phyloP scores from a whole-genome alignment of 2,797 vertebrate species.

The Bryconaethiops microstoma region DNA sequence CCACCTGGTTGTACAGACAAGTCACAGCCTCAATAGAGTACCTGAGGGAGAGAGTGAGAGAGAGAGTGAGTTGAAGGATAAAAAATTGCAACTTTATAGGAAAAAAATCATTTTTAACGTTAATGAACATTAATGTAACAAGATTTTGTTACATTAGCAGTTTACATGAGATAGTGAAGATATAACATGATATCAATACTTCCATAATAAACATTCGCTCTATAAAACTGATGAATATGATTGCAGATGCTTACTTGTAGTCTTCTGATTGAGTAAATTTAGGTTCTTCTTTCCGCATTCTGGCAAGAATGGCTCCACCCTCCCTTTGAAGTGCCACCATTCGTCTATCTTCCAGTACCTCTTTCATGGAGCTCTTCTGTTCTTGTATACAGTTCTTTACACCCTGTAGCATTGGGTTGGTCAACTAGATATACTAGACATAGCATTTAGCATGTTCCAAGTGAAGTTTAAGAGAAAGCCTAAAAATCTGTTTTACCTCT shows the following conservation, averaged over 20 bases:
- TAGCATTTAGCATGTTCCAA: neutral
- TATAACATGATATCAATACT: no score
- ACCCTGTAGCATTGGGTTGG: slow-evolving; percentile 72
- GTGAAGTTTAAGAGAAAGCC: neutral
- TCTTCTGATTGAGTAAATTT: slow-evolving; percentile 78
- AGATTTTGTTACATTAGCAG: no score
- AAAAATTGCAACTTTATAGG: no score
- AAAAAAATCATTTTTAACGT: no score
- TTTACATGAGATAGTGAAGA: no score
- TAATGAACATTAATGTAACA: no score
- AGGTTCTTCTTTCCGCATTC: slow-evolving; percentile 79
- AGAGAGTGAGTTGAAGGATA: no score
- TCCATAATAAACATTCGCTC: no score
- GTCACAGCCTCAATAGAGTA: slow-evolving; percentile 79
- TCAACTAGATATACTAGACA: neutral
- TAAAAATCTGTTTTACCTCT: slow-evolving; percentile 73
- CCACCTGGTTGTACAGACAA: slow-evolving; percentile 85
- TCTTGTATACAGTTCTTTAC: slow-evolving; percentile 75
- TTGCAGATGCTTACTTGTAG: slow-evolving; percentile 69
- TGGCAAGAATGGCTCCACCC: slow-evolving; percentile 85
- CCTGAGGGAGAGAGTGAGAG: slow-evolving; percentile 66
- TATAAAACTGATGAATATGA: no score
- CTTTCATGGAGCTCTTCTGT: slow-evolving; percentile 86
- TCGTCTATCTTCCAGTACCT: slow-evolving; percentile 82
- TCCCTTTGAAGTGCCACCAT: slow-evolving; percentile 87